Conservation (phyloP, 2,888 invertebrate genomes). For the Archaeoteleia sp. region DNA sequence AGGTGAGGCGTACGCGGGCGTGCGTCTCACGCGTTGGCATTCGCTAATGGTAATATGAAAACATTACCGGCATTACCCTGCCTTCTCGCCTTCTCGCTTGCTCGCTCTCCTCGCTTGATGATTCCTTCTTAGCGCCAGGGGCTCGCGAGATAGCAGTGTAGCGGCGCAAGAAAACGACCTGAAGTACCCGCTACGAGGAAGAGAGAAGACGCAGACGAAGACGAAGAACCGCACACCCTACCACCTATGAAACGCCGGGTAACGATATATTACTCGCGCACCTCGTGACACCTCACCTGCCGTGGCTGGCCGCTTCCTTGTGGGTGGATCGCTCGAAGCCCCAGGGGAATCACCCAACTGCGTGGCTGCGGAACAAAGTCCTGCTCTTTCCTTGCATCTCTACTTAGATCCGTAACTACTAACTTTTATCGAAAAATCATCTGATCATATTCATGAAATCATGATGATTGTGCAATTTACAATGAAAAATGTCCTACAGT, state of each 20-base stretch:
- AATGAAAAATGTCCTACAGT: too few species aligned
- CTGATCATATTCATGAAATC: too few species aligned
- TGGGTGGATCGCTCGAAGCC: slow-evolving; percentile 71
- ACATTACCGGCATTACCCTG: slow-evolving; percentile 64
- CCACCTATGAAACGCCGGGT: slow-evolving; percentile 67
- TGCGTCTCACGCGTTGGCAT: slow-evolving; percentile 64
- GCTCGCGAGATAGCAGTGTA: slow-evolving; percentile 60
- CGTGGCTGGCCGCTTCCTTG: slow-evolving; percentile 69
- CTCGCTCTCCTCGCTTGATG: slow-evolving; percentile 16
- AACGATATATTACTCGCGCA: slow-evolving; percentile 73
- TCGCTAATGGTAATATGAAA: slow-evolving; percentile 69
- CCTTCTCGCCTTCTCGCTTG: slow-evolving; percentile 50
- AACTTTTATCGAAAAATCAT: too few species aligned
- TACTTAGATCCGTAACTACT: not conserved
- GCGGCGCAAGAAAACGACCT: slow-evolving; percentile 25
- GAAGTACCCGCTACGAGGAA: slow-evolving; percentile 20
- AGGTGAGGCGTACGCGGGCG: slow-evolving; percentile 64
- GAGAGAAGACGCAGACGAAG: slow-evolving; percentile 45
- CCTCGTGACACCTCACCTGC: slow-evolving; percentile 75
- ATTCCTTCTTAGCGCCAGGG: slow-evolving; percentile 66
- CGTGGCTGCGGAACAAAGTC: slow-evolving; percentile 61
- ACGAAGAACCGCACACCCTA: slow-evolving; percentile 59
- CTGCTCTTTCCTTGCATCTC: slow-evolving; percentile 57
- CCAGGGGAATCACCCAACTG: slow-evolving; percentile 57
- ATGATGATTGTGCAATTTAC: too few species aligned